Conservation (phyloP, 2,113 vertebrate genomes). For the Eublepharis macularius region DNA sequence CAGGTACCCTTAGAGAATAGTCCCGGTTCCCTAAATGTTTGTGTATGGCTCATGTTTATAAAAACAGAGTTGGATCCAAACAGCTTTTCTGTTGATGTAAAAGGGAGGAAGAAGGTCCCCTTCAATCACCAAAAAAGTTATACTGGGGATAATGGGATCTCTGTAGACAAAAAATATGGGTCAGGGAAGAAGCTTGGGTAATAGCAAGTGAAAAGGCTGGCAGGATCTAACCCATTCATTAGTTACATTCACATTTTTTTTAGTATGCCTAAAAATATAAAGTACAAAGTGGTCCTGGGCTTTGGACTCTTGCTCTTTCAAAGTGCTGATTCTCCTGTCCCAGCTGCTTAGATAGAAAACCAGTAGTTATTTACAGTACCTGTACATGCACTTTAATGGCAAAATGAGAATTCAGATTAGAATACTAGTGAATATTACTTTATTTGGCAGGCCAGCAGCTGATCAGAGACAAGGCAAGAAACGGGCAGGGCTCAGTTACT, state of each 20-base stretch:
- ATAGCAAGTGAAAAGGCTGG: too few species aligned
- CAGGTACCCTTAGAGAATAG: background rate
- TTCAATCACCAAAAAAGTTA: too few species aligned
- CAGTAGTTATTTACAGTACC: background rate
- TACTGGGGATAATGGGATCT: too few species aligned
- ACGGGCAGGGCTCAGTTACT: background rate
- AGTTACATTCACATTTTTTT: background rate
- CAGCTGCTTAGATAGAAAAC: background rate
- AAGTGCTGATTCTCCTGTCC: background rate
- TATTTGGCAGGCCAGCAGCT: background rate
- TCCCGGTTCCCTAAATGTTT: background rate
- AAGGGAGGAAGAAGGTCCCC: too few species aligned
- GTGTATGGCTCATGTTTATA: background rate
- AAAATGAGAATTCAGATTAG: background rate
- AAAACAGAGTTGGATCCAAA: background rate
- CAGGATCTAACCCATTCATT: background rate
- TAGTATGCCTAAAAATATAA: background rate
- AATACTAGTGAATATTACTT: background rate
- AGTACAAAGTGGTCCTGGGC: background rate
- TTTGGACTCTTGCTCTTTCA: background rate
- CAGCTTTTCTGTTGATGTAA: too few species aligned
- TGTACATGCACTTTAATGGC: background rate
- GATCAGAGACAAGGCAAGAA: background rate
- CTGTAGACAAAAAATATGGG: too few species aligned
- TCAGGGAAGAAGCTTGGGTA: too few species aligned